These are phyloP conservation scores for Capromys pilorides DNA, from an alignment of 2,797 vertebrate genomes.

Conservation along the genomic window DNA sequence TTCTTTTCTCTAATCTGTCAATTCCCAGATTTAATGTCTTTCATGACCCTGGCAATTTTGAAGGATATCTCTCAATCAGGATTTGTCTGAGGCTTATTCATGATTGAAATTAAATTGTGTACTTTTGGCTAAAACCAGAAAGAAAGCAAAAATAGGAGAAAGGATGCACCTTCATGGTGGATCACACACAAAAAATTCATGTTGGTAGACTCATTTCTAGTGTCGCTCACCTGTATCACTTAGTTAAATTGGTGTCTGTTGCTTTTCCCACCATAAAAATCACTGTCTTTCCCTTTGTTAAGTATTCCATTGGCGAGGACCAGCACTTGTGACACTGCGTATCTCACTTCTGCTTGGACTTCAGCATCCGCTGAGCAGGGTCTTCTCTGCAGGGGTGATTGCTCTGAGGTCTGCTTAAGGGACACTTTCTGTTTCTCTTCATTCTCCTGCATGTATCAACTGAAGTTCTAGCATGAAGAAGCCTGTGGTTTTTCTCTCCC, in stretches of 20 bases:
- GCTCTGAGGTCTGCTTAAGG: neutral
- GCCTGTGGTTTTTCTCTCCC: neutral
- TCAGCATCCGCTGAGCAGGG: neutral
- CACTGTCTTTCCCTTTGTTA: neutral
- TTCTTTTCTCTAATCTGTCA: neutral
- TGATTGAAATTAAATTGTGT: neutral
- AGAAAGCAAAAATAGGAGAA: neutral
- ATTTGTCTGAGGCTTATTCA: neutral
- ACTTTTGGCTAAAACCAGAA: neutral
- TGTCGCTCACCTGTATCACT: neutral
- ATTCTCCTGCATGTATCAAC: neutral
- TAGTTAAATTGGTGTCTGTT: neutral
- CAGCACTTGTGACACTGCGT: neutral
- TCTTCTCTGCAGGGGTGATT: neutral
- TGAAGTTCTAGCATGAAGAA: neutral
- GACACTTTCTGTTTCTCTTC: neutral
- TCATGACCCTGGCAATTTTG: neutral
- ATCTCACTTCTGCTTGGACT: neutral
- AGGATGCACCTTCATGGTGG: neutral
- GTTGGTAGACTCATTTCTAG: neutral
- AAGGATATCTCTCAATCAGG: neutral
- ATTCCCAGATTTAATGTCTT: neutral
- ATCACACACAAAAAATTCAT: neutral
- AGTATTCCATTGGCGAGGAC: no score
- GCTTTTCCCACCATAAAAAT: neutral